phyloP scores from a whole-genome alignment of 2,888 invertebrate species.

The Epicampocera succincta region DNA sequence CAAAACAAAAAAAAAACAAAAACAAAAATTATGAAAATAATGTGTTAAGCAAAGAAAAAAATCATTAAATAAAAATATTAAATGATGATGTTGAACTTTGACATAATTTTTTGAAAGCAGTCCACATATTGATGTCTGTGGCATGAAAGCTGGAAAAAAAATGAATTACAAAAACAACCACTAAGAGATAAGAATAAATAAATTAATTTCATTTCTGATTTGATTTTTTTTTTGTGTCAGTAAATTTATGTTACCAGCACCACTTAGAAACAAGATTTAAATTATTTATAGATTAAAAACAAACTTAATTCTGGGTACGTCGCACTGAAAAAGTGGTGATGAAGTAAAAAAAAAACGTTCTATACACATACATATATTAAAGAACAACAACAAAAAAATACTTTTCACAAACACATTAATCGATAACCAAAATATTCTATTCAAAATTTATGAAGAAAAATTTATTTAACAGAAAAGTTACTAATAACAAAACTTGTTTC shows the following conservation, averaged over 20 bases:
- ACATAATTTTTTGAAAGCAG: conserved; percentile 8
- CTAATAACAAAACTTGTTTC: too few relatives aligned
- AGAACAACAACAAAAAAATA: too few relatives aligned
- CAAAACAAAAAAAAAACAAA: not conserved
- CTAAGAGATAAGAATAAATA: conserved; percentile 23
- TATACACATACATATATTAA: too few relatives aligned
- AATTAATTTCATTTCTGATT: conserved; percentile 34
- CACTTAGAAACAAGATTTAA: conserved; percentile 34
- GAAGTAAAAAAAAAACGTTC: too few relatives aligned
- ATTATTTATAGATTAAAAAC: conserved; percentile 1
- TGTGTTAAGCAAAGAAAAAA: conserved; percentile 17
- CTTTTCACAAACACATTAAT: too few relatives aligned
- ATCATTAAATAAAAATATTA: conserved; percentile 41
- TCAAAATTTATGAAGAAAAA: too few relatives aligned
- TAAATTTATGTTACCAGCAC: conserved; percentile 24
- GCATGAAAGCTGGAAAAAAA: conserved; percentile 14
- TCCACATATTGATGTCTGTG: conserved; percentile 5
- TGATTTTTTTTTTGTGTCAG: too few relatives aligned
- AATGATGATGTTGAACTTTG: conserved; percentile 46
- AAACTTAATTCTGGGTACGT: too few relatives aligned
- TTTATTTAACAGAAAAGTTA: too few relatives aligned
- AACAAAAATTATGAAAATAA: conserved; percentile 15
- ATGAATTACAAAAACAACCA: conserved; percentile 1
- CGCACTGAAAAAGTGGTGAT: too few relatives aligned
- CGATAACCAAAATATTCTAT: too few relatives aligned